Evolutionary conservation across 2,888 invertebrate genomes (phyloP), one percentile per base, ranked within the genome.

Genomic region (Baronia brevicornis): DNA sequence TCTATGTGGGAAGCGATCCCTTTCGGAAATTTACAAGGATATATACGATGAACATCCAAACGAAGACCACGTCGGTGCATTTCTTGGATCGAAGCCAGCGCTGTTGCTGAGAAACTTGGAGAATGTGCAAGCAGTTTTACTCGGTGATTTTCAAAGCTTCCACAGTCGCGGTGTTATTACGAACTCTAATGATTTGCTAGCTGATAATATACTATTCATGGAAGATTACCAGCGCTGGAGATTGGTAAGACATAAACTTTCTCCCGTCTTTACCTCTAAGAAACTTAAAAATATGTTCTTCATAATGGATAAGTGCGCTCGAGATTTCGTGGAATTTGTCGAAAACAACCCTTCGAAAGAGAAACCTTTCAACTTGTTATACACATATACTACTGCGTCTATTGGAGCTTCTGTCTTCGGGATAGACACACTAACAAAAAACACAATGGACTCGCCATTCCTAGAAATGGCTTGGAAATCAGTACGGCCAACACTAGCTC

Each of bases 381-480:
- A 64, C 22, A 68, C 60, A 0, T 78, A 64, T 18, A 68, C 68
- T 0, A 61, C 70, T 2, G 62, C 67, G 2, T 59, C 71, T 0
- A 70, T 79, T 13, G 71, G 63, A 3, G 67, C 77, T 1, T 59
- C 75, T 4, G 63, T 84, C 0, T 84, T 85, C 37, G 85, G 85
- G 0, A 63, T 85, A 9, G 71, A 77, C 24, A 62, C 67, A 4
- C 48, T 61, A 19, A 51, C 54, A 1, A 51, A 61, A 4, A 71
- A 58, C 24, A 57, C 64, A 1, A 68, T 77, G 66, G 54, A 79
- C 17, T 78, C 59, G 2, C 73, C 66, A 12, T 78, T 70, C 28
- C 38, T 62, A 12, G 54, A 68, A 1, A 68, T 70, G 65, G 54
- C 59, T 15, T 55, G 58, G 57, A 62, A 61, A 38, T 39, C 55